phyloP scores from a whole-genome alignment of 2,113 vertebrate species.

The Cyprinodon tularosa region DNA sequence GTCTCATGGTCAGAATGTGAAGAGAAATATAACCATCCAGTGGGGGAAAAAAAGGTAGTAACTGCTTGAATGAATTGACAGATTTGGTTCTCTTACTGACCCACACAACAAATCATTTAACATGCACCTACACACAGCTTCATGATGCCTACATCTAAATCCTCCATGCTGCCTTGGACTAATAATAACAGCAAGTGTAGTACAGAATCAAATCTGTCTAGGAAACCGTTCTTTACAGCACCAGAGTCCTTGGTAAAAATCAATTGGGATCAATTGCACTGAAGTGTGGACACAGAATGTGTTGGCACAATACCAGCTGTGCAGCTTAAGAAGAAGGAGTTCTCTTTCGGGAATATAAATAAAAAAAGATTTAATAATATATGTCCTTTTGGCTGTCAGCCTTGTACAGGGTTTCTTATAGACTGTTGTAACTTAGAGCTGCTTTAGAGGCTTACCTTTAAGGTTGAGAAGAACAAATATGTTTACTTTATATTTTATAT shows the following conservation, averaged over 20 bases:
- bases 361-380: slow-evolving; percentile 36
- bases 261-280: slow-evolving; percentile 41
- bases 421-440: slow-evolving; percentile 15
- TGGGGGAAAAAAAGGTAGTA: slow-evolving; percentile 27
- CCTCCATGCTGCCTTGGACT: slow-evolving; percentile 10
- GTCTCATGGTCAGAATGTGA: slow-evolving; percentile 10
- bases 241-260: slow-evolving; percentile 37
- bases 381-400: slow-evolving; percentile 32
- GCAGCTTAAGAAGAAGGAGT: slow-evolving; percentile 17
- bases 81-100: slow-evolving; percentile 53
- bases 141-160: slow-evolving; percentile 29
- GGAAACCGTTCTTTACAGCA: slow-evolving; percentile 30
- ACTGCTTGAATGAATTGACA: slow-evolving; percentile 49
- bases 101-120: slow-evolving; percentile 49
- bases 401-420: slow-evolving; percentile 28
- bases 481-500: not conserved
- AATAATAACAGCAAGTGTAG: slow-evolving; percentile 25
- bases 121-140: slow-evolving; percentile 28
- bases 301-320: slow-evolving; percentile 37
- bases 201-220: slow-evolving; percentile 35
- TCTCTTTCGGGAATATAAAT: slow-evolving; percentile 57
- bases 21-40: slow-evolving; percentile 22
- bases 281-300: slow-evolving; percentile 21
- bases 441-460: slow-evolving; percentile 27
- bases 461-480: not conserved